Base-by-base conservation (phyloP, 1,140 invertebrate species). In the Calosoma granatense region DNA sequence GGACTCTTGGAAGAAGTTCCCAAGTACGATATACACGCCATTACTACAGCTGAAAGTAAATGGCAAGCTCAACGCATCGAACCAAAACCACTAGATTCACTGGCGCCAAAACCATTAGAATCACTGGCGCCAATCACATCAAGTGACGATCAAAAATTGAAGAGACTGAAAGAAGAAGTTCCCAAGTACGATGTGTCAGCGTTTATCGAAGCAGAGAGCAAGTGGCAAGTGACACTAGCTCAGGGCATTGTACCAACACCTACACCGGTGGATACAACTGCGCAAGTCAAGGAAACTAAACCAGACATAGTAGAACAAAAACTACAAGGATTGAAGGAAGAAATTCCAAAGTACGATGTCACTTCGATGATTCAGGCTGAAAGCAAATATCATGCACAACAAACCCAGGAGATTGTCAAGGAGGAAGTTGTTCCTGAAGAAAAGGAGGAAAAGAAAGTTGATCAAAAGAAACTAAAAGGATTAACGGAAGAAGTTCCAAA, bases 11-110 rank as follows among this genome's bases (percentile, higher is more conserved):
- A 47, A 57, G 51, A 59, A 56, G 15, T 57, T 22, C 55, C 55
- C 15, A 53, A 57, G 14, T 59, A 53, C 56, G 47, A 59, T 56
- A 1, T 59, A 1, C 19, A 21, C 39, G 9, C 26, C 15, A n/a
- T 61, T 23, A 20, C 20, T 30, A 54, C 59, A 22, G 39, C 55
- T 47, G 60, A 61, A 56, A 53, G 43, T 54, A 53, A 43, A n/a
- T 61, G 54, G 41, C 23, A 9, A 47, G 2, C 1, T 15, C 19
- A 56, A 19, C 26, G 12, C 2, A 51, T 20, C 20, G 26, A 43
- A 47, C n/a, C n/a, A n/a, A 15, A 43, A 21, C 20, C 23, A 56
- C 19, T 22, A 43, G 36, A 36, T 20, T 47, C 39, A 1, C 17
- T 36, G n/a, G n/a, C 30, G 9, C 30, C 30, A 36, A n/a, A 36